Percentiles rank a stretch among this genome's conserved stretches.
Conservation (phyloP, 1,140 invertebrate genomes). For the Andrena cerasifolii region DNA sequence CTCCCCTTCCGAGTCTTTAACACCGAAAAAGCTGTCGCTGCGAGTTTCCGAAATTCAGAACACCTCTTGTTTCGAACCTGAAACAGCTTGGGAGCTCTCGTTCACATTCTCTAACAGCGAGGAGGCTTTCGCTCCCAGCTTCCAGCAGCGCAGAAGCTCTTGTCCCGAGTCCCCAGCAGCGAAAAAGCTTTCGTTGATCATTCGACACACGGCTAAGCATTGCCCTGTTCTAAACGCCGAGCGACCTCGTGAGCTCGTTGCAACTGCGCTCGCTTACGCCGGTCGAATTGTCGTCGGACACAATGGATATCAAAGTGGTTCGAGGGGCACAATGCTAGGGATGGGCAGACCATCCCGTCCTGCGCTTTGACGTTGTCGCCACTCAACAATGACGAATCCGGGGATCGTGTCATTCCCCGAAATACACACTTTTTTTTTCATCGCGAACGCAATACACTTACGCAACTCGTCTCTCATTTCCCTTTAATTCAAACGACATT, state of each 20-base stretch:
- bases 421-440: constrained; percentile 25
- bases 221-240: constrained; percentile 35
- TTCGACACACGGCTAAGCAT: too few relatives aligned
- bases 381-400: constrained; percentile 24
- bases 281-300: constrained; percentile 49
- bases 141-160: too few relatives aligned
- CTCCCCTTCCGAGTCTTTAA: too few relatives aligned
- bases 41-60: too few relatives aligned
- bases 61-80: too few relatives aligned
- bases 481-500: not conserved
- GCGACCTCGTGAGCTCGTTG: constrained; percentile 53
- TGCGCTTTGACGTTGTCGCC: constrained; percentile 22
- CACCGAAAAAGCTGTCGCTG: too few relatives aligned
- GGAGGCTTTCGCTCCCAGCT: too few relatives aligned
- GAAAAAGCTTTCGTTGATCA: too few relatives aligned
- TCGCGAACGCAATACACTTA: constrained; percentile 11
- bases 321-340: constrained; percentile 56
- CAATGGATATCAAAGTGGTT: constrained; percentile 55
- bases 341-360: constrained; percentile 56
- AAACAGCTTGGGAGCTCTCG: too few relatives aligned
- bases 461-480: not conserved
- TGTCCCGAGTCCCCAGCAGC: too few relatives aligned
- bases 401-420: constrained; percentile 40
- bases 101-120: too few relatives aligned
- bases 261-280: constrained; percentile 32